phyloP scores from a whole-genome alignment of 2,888 invertebrate species.

The Morpho deidamia region DNA sequence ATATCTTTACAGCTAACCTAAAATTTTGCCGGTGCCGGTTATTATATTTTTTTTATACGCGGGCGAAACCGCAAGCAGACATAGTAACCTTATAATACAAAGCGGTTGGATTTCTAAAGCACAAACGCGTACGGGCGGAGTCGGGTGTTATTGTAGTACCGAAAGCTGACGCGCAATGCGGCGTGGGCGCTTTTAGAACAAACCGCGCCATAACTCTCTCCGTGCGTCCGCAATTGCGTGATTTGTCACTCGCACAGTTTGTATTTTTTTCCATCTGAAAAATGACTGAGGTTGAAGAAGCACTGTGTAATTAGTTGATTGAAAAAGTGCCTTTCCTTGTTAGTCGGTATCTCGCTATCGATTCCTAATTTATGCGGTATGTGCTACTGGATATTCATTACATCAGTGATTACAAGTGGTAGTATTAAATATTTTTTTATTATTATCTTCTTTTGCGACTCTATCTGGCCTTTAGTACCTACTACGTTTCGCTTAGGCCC shows the following conservation, averaged over 20 bases:
- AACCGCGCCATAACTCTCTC: slow-evolving; percentile 72
- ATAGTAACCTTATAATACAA: too few species aligned
- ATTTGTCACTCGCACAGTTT: slow-evolving; percentile 68
- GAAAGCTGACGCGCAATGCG: slow-evolving; percentile 21
- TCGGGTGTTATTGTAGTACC: neutral
- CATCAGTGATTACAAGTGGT: neutral
- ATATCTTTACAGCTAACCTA: too few species aligned
- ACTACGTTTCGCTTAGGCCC: too few species aligned
- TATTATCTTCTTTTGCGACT: too few species aligned
- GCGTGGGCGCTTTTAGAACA: slow-evolving; percentile 67
- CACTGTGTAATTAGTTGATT: slow-evolving; percentile 61
- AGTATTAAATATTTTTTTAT: too few species aligned
- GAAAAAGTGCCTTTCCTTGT: slow-evolving; percentile 67
- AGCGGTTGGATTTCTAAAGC: too few species aligned
- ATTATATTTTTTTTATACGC: too few species aligned
- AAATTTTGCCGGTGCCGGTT: too few species aligned
- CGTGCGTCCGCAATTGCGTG: slow-evolving; percentile 72
- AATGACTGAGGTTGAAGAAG: slow-evolving; percentile 61
- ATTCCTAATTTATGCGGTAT: slow-evolving; percentile 32
- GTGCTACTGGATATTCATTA: slow-evolving; percentile 35
- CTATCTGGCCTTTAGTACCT: too few species aligned
- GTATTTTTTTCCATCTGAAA: slow-evolving; percentile 56
- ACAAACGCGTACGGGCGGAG: neutral
- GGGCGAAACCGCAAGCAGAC: too few species aligned
- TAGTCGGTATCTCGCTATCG: slow-evolving; percentile 47